phyloP scores from a whole-genome alignment of 2,113 vertebrate species.

The Chunga burmeisteri region DNA sequence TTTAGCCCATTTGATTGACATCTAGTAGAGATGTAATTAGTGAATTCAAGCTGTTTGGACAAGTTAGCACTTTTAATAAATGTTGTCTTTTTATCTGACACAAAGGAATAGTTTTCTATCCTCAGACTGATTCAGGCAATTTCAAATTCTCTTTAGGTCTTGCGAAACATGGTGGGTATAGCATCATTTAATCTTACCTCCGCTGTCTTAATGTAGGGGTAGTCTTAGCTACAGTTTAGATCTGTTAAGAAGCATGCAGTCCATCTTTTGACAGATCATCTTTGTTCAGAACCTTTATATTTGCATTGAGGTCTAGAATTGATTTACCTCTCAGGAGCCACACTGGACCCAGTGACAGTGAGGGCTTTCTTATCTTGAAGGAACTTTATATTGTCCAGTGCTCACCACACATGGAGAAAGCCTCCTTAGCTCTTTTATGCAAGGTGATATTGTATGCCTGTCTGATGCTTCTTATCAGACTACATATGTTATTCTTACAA shows the following conservation, averaged over 20 bases:
- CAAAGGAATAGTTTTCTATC: neutral
- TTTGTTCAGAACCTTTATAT: neutral
- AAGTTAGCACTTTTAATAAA: neutral
- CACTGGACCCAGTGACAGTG: neutral
- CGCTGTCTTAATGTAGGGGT: neutral
- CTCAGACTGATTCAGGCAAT: neutral
- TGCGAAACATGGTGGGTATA: neutral
- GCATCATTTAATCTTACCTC: neutral
- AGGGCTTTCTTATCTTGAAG: neutral
- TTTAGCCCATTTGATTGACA: neutral
- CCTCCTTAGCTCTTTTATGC: neutral
- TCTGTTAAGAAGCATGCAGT: neutral
- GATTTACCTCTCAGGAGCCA: neutral
- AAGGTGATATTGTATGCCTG: neutral
- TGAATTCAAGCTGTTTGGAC: neutral
- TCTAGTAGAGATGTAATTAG: neutral
- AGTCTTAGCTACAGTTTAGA: neutral
- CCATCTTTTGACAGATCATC: neutral
- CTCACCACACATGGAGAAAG: no score
- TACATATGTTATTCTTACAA: neutral
- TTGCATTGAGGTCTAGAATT: neutral
- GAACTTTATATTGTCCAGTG: neutral
- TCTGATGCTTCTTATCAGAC: neutral
- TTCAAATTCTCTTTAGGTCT: neutral
- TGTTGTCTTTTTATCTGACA: neutral